Conservation (phyloP, 2,888 invertebrate species). For the Dusona sp. region DNA sequence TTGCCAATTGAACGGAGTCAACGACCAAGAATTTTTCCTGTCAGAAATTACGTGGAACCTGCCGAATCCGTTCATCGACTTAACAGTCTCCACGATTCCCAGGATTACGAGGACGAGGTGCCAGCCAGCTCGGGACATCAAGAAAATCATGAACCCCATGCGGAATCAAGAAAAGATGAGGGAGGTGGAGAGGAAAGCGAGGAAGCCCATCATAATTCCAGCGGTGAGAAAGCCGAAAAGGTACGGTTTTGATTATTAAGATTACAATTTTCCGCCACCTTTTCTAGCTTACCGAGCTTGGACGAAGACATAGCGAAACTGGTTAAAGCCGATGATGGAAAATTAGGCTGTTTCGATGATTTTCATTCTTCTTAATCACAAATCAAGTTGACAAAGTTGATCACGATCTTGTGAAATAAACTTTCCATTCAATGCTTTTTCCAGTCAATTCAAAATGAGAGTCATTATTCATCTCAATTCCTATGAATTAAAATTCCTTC, state of each 20-base stretch:
- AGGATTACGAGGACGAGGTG: slow-evolving; percentile 36
- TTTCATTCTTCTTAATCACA: neutral
- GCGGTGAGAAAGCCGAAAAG: slow-evolving; percentile 82
- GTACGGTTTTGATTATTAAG: slow-evolving; percentile 50
- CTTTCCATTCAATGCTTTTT: neutral
- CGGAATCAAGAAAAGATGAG: slow-evolving; percentile 36
- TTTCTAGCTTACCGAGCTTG: neutral
- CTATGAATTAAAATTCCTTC: neutral
- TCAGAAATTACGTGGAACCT: slow-evolving; percentile 19
- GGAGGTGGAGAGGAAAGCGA: slow-evolving; percentile 67
- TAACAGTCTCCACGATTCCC: slow-evolving; percentile 8
- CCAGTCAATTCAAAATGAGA: neutral
- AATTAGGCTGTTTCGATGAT: neutral
- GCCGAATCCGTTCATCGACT: slow-evolving; percentile 39
- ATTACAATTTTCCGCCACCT: neutral
- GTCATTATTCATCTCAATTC: neutral
- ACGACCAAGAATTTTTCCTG: slow-evolving; percentile 1
- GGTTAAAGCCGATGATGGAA: neutral
- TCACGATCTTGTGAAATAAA: neutral
- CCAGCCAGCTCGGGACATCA: slow-evolving; percentile 38
- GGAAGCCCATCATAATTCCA: slow-evolving; percentile 79
- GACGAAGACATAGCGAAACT: neutral
- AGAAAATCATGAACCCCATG: slow-evolving; percentile 54
- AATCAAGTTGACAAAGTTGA: neutral
- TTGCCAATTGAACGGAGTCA: neutral